phyloP scores from a whole-genome alignment of 2,888 invertebrate genomes.

The Drosophila meridionalis region DNA sequence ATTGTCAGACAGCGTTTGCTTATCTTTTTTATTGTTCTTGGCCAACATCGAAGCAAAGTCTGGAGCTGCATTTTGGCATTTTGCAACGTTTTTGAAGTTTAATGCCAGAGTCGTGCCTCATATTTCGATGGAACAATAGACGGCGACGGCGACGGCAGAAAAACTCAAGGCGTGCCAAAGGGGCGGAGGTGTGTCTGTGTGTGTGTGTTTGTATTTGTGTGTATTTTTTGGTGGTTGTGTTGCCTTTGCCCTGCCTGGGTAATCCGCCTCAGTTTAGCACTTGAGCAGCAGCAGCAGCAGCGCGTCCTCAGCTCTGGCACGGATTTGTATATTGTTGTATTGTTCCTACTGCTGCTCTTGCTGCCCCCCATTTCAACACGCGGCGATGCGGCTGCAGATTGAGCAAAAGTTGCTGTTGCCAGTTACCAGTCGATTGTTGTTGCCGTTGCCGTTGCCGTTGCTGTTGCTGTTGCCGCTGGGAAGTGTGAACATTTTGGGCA shows the following conservation, averaged over 20 bases:
- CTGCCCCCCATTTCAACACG: conserved; percentile 63
- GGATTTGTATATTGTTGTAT: conserved; percentile 57
- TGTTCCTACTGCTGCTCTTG: conserved; percentile 42
- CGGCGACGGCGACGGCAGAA: conserved; percentile 36
- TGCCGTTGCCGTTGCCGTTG: conserved; percentile 32
- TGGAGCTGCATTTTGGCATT: conserved; percentile 77
- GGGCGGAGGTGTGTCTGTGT: conserved; percentile 67
- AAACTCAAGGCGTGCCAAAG: conserved; percentile 70
- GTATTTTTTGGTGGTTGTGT: conserved; percentile 55
- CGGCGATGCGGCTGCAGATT: conserved; percentile 71
- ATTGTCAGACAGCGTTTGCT: conserved; percentile 71
- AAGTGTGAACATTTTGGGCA: conserved; percentile 79
- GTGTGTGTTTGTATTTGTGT: conserved; percentile 47
- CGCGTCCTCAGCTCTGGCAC: conserved; percentile 54
- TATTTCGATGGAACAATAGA: conserved; percentile 79
- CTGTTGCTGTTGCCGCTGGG: conserved; percentile 63
- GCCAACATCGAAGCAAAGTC: conserved; percentile 70
- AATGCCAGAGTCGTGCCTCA: conserved; percentile 82
- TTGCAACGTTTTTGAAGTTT: conserved; percentile 79
- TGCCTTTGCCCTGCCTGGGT: conserved; percentile 66
- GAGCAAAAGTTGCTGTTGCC: conserved; percentile 68
- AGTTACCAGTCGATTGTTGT: conserved; percentile 41
- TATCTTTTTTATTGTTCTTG: conserved; percentile 80
- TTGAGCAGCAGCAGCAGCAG: conserved; percentile 44
- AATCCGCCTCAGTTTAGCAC: conserved; percentile 82